Percentiles rank a stretch among this genome's conserved stretches.
Evolutionary conservation across 1,140 invertebrate species (phyloP).

Genomic region (Drosophila ironensis): DNA sequence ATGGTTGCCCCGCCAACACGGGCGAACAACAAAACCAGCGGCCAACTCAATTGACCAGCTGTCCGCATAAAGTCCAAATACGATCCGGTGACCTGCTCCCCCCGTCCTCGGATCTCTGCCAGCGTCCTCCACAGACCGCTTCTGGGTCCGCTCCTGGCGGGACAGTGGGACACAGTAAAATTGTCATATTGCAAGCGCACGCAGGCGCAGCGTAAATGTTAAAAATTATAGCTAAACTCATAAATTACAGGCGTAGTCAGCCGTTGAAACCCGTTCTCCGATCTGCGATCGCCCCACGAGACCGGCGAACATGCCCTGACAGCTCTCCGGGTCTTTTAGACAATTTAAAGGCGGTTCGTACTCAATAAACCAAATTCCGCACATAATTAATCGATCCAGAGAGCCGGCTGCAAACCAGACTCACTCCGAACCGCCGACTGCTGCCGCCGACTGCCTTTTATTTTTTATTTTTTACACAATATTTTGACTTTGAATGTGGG

Average conservation of each 20-base stretch:
- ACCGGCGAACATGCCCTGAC: conserved; percentile 51
- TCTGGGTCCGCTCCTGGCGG: conserved; percentile 2
- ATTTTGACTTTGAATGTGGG: conserved; percentile 74
- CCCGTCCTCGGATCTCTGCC: neutral
- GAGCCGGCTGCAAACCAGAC: conserved; percentile 39
- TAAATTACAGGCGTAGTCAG: conserved; percentile 72
- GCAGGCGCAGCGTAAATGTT: conserved; percentile 80
- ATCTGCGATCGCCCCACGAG: conserved; percentile 25
- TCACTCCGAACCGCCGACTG: conserved; percentile 1
- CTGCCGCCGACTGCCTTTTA: neutral
- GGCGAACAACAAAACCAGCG: neutral
- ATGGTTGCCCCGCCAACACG: conserved; percentile 61
- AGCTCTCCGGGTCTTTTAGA: conserved; percentile 74
- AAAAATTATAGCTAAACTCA: conserved; percentile 80
- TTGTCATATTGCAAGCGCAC: conserved; percentile 80
- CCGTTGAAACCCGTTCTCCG: conserved; percentile 60
- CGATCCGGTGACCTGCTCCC: conserved; percentile 31
- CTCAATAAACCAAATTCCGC: conserved; percentile 80
- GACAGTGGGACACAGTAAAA: conserved; percentile 32
- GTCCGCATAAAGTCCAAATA: conserved; percentile 70
- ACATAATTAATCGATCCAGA: conserved; percentile 77
- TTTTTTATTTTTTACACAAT: conserved; percentile 47
- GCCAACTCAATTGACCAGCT: conserved; percentile 78
- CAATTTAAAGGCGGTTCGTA: conserved; percentile 80
- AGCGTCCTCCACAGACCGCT: no score